A percentile compares a stretch with the other conserved stretches of the same genome.
These are phyloP conservation scores for Globodera rostochiensis DNA, from an alignment of 1,140 invertebrate species.

Conservation along the genomic window DNA sequence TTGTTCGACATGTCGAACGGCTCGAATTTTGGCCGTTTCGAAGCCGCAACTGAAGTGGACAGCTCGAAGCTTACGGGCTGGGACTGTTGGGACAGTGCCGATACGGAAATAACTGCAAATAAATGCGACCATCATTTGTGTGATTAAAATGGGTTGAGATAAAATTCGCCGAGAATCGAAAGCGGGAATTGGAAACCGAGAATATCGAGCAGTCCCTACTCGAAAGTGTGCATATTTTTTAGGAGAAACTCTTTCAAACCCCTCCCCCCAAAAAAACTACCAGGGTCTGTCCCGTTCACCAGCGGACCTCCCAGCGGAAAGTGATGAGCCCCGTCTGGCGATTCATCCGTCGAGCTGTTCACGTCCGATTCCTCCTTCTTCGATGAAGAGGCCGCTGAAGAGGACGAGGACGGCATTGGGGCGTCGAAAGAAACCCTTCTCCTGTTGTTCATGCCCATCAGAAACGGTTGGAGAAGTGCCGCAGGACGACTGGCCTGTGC, in stretches of 20 bases:
- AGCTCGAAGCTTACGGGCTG: background rate
- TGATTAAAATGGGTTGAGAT: too few species aligned
- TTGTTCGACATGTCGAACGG: background rate
- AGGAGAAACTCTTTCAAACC: background rate
- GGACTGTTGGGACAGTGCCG: background rate
- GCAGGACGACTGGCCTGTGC: background rate
- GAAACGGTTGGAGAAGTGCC: background rate
- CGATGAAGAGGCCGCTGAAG: background rate
- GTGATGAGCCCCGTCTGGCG: background rate
- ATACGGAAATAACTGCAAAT: background rate
- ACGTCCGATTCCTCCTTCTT: conserved; percentile 4
- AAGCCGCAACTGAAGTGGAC: background rate
- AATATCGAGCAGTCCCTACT: too few species aligned
- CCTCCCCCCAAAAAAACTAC: conserved; percentile 1
- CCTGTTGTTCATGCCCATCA: background rate
- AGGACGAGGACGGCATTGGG: background rate
- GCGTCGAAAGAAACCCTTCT: background rate
- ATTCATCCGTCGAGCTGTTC: conserved; percentile 4
- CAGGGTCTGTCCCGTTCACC: conserved; percentile 9
- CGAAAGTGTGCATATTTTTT: background rate
- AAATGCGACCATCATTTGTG: background rate
- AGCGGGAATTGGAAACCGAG: too few species aligned
- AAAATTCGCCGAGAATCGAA: too few species aligned
- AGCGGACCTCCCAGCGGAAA: conserved; percentile 2
- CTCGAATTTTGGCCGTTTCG: background rate